Evolutionary conservation across 2,797 vertebrate genomes (phyloP).

Genomic region (Dipus sagitta): DNA sequence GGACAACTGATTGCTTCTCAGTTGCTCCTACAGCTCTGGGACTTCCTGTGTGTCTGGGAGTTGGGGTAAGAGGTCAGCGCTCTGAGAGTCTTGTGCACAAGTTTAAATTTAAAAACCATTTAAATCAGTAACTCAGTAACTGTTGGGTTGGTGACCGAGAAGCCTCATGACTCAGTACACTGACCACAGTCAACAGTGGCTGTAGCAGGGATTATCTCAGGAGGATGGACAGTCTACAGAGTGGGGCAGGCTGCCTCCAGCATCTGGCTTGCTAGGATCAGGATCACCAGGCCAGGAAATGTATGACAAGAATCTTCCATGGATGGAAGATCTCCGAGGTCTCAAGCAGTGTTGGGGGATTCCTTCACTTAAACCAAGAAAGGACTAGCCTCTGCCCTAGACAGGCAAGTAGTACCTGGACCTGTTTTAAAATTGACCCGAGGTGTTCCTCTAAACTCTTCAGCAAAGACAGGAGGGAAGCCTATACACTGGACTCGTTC

Average conservation of each 20-base stretch:
- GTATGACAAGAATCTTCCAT: background rate
- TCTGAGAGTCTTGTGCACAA: background rate
- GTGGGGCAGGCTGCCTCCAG: no score
- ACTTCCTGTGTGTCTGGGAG: background rate
- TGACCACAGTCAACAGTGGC: slow-evolving; percentile 36
- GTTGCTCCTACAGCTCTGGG: background rate
- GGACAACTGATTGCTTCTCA: background rate
- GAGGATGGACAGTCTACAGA: no score
- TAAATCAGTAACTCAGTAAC: slow-evolving; percentile 46
- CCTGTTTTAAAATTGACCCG: background rate
- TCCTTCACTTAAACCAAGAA: background rate
- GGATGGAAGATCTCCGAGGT: background rate
- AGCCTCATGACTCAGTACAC: slow-evolving; percentile 39
- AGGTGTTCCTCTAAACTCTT: background rate
- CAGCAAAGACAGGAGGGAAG: background rate
- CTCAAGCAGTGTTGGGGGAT: background rate
- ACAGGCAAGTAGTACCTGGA: no score
- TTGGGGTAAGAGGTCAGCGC: slow-evolving; percentile 8
- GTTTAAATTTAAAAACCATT: slow-evolving; percentile 53
- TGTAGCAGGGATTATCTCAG: background rate
- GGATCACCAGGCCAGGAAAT: background rate
- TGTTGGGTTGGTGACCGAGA: slow-evolving; percentile 11
- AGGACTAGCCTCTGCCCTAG: background rate
- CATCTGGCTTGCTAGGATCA: background rate
- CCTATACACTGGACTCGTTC: background rate